A percentile compares a stretch with the other conserved stretches of the same genome.
Evolutionary conservation across 2,888 invertebrate genomes (phyloP).

Genomic region (Dioctria rufipes): DNA sequence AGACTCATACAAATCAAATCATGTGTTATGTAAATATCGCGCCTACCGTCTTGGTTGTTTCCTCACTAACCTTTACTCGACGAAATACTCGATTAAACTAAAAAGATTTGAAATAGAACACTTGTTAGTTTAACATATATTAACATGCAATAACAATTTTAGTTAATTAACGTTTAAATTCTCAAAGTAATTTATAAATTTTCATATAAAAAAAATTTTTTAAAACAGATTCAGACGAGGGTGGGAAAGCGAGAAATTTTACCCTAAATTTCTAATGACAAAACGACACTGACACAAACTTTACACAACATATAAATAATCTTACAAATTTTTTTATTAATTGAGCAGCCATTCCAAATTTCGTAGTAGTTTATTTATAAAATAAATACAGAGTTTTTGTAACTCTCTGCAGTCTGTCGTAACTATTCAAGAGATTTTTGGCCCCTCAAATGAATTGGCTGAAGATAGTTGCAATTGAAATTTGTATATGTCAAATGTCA

Average conservation of each 20-base stretch:
- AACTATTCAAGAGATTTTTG: constrained; percentile 14
- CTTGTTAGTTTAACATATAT: neutral
- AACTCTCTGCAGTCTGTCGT: neutral
- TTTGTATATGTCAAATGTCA: constrained; percentile 14
- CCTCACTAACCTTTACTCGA: constrained; percentile 33
- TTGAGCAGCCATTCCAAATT: constrained; percentile 68
- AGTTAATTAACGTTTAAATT: constrained; percentile 7
- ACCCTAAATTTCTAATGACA: constrained; percentile 32
- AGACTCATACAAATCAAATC: constrained; percentile 4
- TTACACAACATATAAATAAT: constrained; percentile 34
- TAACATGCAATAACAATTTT: constrained; percentile 5
- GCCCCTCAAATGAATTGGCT: neutral
- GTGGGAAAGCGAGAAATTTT: constrained; percentile 43
- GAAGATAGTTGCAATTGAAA: neutral
- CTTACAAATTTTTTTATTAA: constrained; percentile 71
- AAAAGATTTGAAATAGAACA: constrained; percentile 30
- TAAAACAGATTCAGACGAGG: neutral
- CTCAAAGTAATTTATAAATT: neutral
- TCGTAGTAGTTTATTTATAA: neutral
- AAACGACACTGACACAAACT: neutral
- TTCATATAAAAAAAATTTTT: constrained; percentile 14
- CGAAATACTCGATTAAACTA: constrained; percentile 56
- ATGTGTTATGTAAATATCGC: constrained; percentile 56
- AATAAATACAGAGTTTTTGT: neutral
- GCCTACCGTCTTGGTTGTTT: constrained; percentile 36